phyloP scores from a whole-genome alignment of 2,797 vertebrate species.

The Coregonus ussuriensis region DNA sequence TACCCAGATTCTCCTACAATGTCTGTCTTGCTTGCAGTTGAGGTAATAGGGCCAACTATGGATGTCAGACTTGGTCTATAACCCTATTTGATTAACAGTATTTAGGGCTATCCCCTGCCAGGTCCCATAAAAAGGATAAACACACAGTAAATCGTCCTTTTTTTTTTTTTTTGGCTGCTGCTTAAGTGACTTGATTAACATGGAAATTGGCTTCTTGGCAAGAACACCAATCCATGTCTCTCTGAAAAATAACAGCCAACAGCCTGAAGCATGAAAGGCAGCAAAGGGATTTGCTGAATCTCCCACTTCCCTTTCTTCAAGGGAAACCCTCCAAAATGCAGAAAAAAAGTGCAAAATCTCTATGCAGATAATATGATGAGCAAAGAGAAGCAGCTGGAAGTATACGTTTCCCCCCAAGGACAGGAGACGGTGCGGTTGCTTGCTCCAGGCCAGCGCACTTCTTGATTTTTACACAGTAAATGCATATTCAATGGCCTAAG shows the following conservation, averaged over 20 bases:
- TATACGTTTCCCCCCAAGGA: background rate
- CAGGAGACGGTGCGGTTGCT: background rate
- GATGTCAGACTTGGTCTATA: background rate
- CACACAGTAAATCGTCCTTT: background rate
- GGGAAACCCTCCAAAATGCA: background rate
- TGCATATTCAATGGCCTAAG: background rate
- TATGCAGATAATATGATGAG: constrained; percentile 14
- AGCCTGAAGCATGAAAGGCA: constrained; percentile 9
- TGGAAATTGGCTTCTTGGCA: constrained; percentile 11
- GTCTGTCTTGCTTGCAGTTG: background rate
- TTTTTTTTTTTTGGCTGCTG: background rate
- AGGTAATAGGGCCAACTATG: background rate
- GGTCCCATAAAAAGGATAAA: constrained; percentile 4
- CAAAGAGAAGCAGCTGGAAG: constrained; percentile 9
- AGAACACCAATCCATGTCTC: background rate
- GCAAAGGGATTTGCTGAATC: constrained; percentile 5
- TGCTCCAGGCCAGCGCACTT: background rate
- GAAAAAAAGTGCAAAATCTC: background rate
- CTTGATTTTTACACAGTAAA: constrained; percentile 5
- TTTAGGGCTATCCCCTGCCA: background rate
- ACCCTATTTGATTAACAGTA: background rate
- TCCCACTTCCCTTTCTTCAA: constrained; percentile 1
- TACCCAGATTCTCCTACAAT: background rate
- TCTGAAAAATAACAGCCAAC: background rate
- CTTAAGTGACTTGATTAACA: constrained; percentile 20